Evolutionary conservation across 2,113 vertebrate species (phyloP).

Genomic region (Edolisoma coerulescens): DNA sequence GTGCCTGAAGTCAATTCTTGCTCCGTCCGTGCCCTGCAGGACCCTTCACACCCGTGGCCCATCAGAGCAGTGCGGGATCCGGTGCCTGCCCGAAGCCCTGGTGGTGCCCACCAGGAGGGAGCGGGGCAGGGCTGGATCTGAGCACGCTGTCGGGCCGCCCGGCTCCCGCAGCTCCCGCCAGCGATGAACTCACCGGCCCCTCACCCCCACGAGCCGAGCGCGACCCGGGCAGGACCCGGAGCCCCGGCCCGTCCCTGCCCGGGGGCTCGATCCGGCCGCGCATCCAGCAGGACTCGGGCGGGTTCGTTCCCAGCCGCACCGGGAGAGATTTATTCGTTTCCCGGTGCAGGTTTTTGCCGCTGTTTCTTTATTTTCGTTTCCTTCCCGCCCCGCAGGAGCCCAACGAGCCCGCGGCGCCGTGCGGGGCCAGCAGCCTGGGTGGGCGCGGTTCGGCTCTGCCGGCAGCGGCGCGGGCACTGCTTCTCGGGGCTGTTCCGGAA

Average conservation of each 20-base stretch:
- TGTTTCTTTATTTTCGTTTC: not conserved
- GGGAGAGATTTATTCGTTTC: not conserved
- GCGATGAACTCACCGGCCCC: not conserved
- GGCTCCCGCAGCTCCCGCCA: not conserved
- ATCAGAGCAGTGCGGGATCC: not conserved
- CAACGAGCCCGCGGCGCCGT: not conserved
- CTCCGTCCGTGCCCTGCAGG: not conserved
- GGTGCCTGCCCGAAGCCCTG: not conserved
- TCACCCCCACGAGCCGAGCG: not conserved
- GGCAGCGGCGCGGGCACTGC: not conserved
- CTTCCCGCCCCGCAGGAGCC: not conserved
- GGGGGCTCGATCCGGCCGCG: not conserved
- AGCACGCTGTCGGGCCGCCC: not conserved
- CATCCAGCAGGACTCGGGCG: not conserved
- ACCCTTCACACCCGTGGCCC: not conserved
- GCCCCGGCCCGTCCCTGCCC: not conserved
- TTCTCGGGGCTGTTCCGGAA: not conserved
- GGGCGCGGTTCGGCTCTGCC: not conserved
- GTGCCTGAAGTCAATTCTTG: not conserved
- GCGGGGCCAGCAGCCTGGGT: not conserved
- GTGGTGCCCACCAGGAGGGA: not conserved
- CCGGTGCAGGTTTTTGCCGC: rapidly evolving
- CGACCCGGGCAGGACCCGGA: not conserved
- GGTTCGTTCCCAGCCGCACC: not conserved
- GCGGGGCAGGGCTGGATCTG: not conserved